phyloP scores from a whole-genome alignment of 2,797 vertebrate species.

The Chelidonichthys spinosus region DNA sequence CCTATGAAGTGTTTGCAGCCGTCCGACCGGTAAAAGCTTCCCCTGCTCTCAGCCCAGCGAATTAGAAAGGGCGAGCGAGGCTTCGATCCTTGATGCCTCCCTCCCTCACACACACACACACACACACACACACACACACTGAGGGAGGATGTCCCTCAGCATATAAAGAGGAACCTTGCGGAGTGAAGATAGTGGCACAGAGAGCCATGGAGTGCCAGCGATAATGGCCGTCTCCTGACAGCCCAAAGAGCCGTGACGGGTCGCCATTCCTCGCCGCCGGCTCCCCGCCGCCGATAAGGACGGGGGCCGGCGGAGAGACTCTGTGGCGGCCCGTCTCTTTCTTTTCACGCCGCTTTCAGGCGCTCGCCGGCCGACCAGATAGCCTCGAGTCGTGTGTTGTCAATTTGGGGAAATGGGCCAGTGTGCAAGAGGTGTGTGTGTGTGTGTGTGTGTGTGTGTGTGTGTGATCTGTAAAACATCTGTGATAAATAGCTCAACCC shows the following conservation, averaged over 20 bases:
- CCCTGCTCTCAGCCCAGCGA: conserved; percentile 9
- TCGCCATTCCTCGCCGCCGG: conserved; percentile 55
- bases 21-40: conserved; percentile 27
- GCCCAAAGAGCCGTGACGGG: conserved; percentile 72
- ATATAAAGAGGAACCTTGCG: conserved; percentile 69
- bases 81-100: conserved; percentile 49
- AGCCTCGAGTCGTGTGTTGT: conserved; percentile 14
- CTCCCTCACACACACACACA: not conserved
- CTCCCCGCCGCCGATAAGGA: conserved; percentile 71
- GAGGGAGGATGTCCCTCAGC: conserved; percentile 51
- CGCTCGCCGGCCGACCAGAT: conserved; percentile 46
- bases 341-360: conserved; percentile 47
- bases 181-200: conserved; percentile 71
- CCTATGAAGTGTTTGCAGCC: conserved; percentile 22
- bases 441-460: too few relatives aligned
- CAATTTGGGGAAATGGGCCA: conserved; percentile 34
- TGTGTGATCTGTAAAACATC: not conserved
- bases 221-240: conserved; percentile 79
- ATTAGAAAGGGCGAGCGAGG: conserved; percentile 29
- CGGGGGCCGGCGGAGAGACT: conserved; percentile 39
- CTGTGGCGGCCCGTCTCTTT: conserved; percentile 43
- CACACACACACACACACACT: conserved; percentile 31
- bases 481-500: conserved; percentile 17
- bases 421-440: conserved; percentile 16
- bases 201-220: conserved; percentile 62